A percentile compares a stretch with the other conserved stretches of the same genome.
phyloP scores from a whole-genome alignment of 1,140 invertebrate genomes.

The Lordiphosa mommai region DNA sequence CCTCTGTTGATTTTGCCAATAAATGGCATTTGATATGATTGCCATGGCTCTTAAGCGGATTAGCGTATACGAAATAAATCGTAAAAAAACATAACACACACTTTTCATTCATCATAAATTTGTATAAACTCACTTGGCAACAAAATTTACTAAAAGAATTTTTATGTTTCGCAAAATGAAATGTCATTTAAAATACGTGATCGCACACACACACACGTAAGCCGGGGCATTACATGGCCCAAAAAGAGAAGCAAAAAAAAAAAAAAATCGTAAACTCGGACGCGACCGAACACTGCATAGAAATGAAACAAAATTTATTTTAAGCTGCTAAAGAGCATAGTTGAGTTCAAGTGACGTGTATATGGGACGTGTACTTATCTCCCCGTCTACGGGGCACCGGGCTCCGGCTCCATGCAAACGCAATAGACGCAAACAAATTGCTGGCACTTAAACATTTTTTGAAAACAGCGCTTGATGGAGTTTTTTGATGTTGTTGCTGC shows the following conservation, averaged over 20 bases:
- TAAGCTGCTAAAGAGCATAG: conserved; percentile 66
- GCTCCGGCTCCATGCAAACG: conserved; percentile 25
- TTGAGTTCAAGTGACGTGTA: conserved; percentile 56
- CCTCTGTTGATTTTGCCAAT: conserved; percentile 17
- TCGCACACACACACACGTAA: background rate
- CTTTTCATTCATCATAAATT: conserved; percentile 25
- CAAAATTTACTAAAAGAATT: conserved; percentile 53
- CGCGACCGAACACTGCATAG: conserved; percentile 31
- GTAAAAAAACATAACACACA: conserved; percentile 26
- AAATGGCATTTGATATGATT: conserved; percentile 18
- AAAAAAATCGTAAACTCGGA: conserved; percentile 23
- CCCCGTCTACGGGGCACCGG: conserved; percentile 2
- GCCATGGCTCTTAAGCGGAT: conserved; percentile 23
- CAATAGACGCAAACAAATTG: conserved; percentile 67
- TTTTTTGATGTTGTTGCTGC: conserved; percentile 37
- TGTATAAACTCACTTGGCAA: conserved; percentile 35
- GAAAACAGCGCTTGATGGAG: conserved; percentile 63
- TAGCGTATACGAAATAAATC: conserved; percentile 37
- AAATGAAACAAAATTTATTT: conserved; percentile 64
- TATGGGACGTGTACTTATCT: conserved; percentile 56
- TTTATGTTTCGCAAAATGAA: conserved; percentile 40
- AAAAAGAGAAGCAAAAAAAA: conserved; percentile 23
- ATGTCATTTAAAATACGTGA: background rate
- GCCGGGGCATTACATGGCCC: conserved; percentile 2
- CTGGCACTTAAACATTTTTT: conserved; percentile 66